Percentiles rank a stretch among this genome's conserved stretches.
phyloP scores from a whole-genome alignment of 2,113 vertebrate species.

The Ochotona curzoniae region DNA sequence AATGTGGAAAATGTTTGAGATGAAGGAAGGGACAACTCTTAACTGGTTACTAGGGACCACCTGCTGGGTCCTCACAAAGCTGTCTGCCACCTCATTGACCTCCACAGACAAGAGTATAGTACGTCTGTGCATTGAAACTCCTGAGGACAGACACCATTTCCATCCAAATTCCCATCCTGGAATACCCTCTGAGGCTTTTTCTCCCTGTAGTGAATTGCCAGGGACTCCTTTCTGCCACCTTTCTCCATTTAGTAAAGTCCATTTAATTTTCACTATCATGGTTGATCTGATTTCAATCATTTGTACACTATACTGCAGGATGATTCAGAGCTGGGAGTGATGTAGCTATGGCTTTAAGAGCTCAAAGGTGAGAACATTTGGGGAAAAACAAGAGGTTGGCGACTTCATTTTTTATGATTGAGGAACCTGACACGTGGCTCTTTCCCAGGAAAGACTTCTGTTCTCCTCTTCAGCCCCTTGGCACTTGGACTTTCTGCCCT shows the following conservation, averaged over 20 bases:
- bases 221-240: background rate
- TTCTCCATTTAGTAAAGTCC: background rate
- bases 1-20: background rate
- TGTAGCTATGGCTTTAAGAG: background rate
- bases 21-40: background rate
- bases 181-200: background rate
- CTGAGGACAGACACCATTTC: background rate
- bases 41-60: background rate
- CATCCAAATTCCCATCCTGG: background rate
- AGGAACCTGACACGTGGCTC: background rate
- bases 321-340: background rate
- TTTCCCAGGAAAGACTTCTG: background rate
- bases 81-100: background rate
- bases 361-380: background rate
- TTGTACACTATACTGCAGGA: background rate
- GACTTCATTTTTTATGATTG: background rate
- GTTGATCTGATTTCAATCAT: background rate
- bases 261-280: background rate
- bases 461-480: background rate
- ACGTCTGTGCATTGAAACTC: rapidly evolving
- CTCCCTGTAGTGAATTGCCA: background rate
- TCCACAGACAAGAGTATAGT: background rate
- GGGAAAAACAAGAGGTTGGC: background rate
- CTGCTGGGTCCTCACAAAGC: too few species aligned
- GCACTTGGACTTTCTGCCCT: background rate